phyloP scores from a whole-genome alignment of 1,140 invertebrate genomes.

The Battus philenor region DNA sequence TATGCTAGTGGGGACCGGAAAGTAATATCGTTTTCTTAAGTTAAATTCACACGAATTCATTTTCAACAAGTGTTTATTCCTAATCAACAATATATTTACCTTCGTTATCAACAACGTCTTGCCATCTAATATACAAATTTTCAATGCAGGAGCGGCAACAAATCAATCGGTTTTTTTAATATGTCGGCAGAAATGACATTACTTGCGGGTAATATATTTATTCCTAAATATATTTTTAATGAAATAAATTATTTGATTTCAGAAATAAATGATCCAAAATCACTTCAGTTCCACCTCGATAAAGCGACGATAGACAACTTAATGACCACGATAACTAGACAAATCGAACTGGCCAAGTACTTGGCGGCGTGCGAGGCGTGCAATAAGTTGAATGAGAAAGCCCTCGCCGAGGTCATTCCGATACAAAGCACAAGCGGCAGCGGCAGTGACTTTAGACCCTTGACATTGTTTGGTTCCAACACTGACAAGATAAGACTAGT shows the following conservation, averaged over 20 bases:
- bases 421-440: conserved; percentile 41
- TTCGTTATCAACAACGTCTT: too few relatives aligned
- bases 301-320: conserved; percentile 81
- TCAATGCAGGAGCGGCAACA: too few relatives aligned
- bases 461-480: conserved; percentile 82
- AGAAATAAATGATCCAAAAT: conserved; percentile 64
- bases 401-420: conserved; percentile 53
- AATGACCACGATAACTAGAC: conserved; percentile 82
- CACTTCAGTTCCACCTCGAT: conserved; percentile 81
- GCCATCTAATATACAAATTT: too few relatives aligned
- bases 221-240: too few relatives aligned
- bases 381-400: conserved; percentile 51
- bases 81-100: too few relatives aligned
- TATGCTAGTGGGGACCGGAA: too few relatives aligned
- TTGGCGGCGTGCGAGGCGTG: conserved; percentile 78
- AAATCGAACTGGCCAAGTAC: conserved; percentile 83
- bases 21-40: too few relatives aligned
- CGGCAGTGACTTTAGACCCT: conserved; percentile 66
- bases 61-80: too few relatives aligned
- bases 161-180: too few relatives aligned
- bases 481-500: conserved; percentile 81
- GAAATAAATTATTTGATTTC: conserved; percentile 48
- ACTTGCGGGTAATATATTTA: too few relatives aligned
- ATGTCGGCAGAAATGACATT: too few relatives aligned
- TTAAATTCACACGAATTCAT: too few relatives aligned